Conservation (phyloP, 1,140 invertebrate genomes). For the Thereuonema tuberculata region DNA sequence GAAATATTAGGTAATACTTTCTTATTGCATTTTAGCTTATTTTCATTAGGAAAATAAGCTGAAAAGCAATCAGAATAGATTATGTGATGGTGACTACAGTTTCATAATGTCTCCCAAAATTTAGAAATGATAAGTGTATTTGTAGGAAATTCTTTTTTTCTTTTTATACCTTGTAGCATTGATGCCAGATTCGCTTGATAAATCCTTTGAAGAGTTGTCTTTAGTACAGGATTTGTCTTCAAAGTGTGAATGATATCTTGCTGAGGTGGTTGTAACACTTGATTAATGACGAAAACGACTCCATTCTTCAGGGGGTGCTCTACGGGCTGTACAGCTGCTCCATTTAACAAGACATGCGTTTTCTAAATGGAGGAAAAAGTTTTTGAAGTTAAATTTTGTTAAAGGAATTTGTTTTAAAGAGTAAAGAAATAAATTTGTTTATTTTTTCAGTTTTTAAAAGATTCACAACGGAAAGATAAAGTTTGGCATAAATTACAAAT, state of each 20-base stretch:
- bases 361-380: neutral
- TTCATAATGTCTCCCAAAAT: no score
- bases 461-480: no score
- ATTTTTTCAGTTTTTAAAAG: no score
- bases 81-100: no score
- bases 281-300: neutral
- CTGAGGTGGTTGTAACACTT: neutral
- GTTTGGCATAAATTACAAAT: no score
- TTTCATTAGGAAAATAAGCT: neutral
- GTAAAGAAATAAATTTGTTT: no score
- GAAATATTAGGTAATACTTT: neutral
- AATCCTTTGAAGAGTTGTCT: no score
- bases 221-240: neutral
- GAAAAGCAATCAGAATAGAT: no score
- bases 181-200: no score
- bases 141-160: no score
- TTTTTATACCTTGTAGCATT: no score
- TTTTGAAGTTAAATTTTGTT: neutral
- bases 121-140: no score
- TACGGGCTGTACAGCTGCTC: neutral
- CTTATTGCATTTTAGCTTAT: neutral
- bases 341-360: neutral
- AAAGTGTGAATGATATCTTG: neutral
- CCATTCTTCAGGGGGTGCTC: neutral
- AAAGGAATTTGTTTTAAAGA: neutral